Conservation (phyloP, 2,113 vertebrate genomes). For the Engraulis encrasicolus region DNA sequence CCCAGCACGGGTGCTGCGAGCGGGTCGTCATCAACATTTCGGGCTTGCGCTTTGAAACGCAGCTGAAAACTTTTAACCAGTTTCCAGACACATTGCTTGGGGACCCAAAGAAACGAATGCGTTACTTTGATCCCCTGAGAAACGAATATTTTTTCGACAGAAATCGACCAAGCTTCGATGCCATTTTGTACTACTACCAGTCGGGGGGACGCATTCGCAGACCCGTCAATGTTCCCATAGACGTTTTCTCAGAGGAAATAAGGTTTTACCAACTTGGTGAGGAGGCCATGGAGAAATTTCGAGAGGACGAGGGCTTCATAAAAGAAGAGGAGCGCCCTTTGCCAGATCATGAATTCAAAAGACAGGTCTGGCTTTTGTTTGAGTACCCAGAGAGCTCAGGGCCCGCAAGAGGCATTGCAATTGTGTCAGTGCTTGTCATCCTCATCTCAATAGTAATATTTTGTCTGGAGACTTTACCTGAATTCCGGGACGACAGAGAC, state of each 20-base stretch:
- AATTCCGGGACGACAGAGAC: slow-evolving; percentile 91
- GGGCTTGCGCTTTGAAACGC: slow-evolving; percentile 94
- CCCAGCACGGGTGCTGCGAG: slow-evolving; percentile 87
- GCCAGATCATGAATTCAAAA: slow-evolving; percentile 90
- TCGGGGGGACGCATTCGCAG: slow-evolving; percentile 94
- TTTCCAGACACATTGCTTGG: slow-evolving; percentile 95
- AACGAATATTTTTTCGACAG: slow-evolving; percentile 98
- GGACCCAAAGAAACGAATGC: slow-evolving; percentile 93
- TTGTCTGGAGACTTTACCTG: slow-evolving; percentile 95
- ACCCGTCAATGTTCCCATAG: slow-evolving; percentile 96
- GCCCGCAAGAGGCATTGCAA: slow-evolving; percentile 93
- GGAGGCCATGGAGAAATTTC: slow-evolving; percentile 97
- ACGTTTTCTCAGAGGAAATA: slow-evolving; percentile 98
- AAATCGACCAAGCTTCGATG: slow-evolving; percentile 96
- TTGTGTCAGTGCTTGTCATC: slow-evolving; percentile 96
- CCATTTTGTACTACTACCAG: slow-evolving; percentile 98
- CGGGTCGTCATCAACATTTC: slow-evolving; percentile 97
- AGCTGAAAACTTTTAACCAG: slow-evolving; percentile 94
- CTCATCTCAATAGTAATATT: slow-evolving; percentile 98
- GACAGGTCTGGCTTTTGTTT: slow-evolving; percentile 96
- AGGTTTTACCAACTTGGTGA: slow-evolving; percentile 96
- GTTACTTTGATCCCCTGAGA: slow-evolving; percentile 96
- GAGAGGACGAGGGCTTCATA: slow-evolving; percentile 98
- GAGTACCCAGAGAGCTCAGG: slow-evolving; percentile 97
- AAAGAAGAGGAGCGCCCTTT: slow-evolving; percentile 94